These are phyloP conservation scores for Anguilla anguilla DNA, from an alignment of 2,797 vertebrate species.

Conservation along the genomic window DNA sequence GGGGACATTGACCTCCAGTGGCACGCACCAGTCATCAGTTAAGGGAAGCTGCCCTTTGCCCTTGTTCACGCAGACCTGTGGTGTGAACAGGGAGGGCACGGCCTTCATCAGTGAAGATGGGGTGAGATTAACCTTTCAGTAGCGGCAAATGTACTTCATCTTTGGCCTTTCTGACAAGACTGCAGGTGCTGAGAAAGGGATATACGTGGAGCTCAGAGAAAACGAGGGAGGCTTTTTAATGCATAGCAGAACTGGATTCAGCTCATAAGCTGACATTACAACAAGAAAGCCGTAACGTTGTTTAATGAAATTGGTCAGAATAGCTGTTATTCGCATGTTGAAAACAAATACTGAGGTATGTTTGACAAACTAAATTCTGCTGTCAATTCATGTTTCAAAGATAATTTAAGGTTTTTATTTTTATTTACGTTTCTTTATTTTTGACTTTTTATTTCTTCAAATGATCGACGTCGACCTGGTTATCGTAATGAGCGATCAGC, in stretches of 20 bases:
- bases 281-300: not conserved
- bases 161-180: conserved; percentile 31
- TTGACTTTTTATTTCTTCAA: not conserved
- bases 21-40: conserved; percentile 57
- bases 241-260: not conserved
- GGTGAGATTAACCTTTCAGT: conserved; percentile 15
- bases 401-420: not conserved
- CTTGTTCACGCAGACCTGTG: conserved; percentile 41
- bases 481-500: conserved; percentile 58
- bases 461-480: not conserved
- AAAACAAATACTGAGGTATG: not conserved
- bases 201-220: not conserved
- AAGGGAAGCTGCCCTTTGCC: conserved; percentile 36
- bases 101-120: conserved; percentile 51
- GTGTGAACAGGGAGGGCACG: conserved; percentile 52
- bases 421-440: not conserved
- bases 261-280: not conserved
- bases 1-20: conserved; percentile 56
- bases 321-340: not conserved
- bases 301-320: not conserved
- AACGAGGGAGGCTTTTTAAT: not conserved
- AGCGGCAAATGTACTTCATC: conserved; percentile 46
- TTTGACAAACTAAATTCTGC: not conserved
- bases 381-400: not conserved
- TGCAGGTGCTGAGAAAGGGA: not conserved